Base-by-base conservation (phyloP, 2,888 invertebrate species). In the Miltochrista miniata region DNA sequence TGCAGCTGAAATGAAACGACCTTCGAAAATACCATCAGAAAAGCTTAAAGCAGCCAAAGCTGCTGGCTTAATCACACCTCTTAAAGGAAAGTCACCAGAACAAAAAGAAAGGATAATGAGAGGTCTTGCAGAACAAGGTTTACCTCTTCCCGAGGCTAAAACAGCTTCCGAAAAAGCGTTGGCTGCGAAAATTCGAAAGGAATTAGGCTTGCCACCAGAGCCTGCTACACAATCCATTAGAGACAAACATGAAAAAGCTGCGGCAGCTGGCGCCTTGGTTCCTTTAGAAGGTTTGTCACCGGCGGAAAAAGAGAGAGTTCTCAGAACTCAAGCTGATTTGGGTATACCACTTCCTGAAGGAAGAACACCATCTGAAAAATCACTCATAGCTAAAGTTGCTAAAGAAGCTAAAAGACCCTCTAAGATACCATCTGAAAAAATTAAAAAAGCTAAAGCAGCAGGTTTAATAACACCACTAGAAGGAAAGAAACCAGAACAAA, bases 41-140 rank as follows among this genome's bases (percentile, higher is more conserved):
- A 48, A 49, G 38, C 3, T 48, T 2, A 31, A 51, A 8, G 64
- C 64, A 61, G 66, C 69, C 0, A 71, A 70, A 69, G 70, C 12
- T 5, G 31, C 31, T 31, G 31, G 31, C 1, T 11, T 31, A 9
- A 31, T 31, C 1, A 31, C 31, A 31, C 31, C 31, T 2, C 11
- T 31, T 10, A 9, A 31, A 31, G 31, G 31, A 8, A 31, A 31
- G 8, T 7, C 31, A 1, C 31, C 31, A 10, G 31, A 31, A 31
- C 31, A 31, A 31, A 31, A 31, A 31, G 31, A 31, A 31, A 31
- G 11, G 8, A 31, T 31, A 5, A 8, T 31, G 10, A 2, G 31
- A 31, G 31, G 31, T 8, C 31, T 31, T 3, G 31, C 31, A 31
- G 31, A 31, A 11, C 31, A 31, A 11, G 31, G 31, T 31, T 31